phyloP scores from a whole-genome alignment of 2,888 invertebrate species.

The Myopa testacea region DNA sequence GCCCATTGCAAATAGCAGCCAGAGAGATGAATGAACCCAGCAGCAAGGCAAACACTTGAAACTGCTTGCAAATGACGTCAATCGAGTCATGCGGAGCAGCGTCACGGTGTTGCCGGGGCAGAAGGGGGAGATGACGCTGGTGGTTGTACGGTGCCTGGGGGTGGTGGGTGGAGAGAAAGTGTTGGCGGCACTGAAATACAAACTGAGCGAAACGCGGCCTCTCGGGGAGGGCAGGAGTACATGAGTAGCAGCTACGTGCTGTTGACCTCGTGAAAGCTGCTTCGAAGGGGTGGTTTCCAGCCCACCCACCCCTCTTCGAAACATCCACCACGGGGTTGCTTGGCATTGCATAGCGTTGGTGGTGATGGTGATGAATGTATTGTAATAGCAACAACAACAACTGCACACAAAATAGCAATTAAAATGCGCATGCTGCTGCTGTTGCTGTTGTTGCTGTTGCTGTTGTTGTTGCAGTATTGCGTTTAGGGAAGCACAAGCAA shows the following conservation, averaged over 20 bases:
- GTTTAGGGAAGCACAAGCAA: not conserved
- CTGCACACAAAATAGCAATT: not conserved
- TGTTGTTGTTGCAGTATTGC: constrained; percentile 4
- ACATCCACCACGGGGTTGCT: not conserved
- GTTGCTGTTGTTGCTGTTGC: not conserved
- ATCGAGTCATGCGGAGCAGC: not conserved
- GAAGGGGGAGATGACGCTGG: not conserved
- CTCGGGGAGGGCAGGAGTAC: too few species aligned
- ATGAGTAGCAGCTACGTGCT: constrained; percentile 20
- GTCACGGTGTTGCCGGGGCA: not conserved
- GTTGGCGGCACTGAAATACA: constrained; percentile 25
- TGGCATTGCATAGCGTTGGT: not conserved
- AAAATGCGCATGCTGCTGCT: not conserved
- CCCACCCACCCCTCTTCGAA: not conserved
- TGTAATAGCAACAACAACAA: not conserved
- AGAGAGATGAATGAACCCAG: constrained; percentile 23
- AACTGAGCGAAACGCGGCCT: not conserved
- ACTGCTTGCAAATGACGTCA: constrained; percentile 34
- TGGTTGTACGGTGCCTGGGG: not conserved
- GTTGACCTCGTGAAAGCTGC: constrained; percentile 26
- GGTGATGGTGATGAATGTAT: not conserved
- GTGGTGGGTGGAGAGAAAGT: not conserved
- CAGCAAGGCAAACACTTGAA: constrained; percentile 5
- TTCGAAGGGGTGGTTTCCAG: not conserved
- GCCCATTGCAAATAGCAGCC: not conserved